Evolutionary conservation across 2,888 invertebrate species (phyloP), one percentile per base, ranked within the genome.

Genomic region (Corythucha ciliata): DNA sequence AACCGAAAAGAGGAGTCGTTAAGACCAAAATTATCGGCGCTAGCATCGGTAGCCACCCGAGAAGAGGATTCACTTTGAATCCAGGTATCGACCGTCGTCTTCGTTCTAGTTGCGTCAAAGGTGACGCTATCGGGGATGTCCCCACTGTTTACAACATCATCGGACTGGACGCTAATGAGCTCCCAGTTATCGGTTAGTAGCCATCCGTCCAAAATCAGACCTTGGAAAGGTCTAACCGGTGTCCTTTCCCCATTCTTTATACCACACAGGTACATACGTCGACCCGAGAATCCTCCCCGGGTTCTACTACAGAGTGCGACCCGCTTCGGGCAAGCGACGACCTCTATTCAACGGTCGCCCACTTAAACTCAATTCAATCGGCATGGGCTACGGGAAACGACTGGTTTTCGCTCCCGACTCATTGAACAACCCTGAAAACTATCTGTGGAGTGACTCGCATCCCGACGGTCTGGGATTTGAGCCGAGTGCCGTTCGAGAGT

Each of bases 401-500:
- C 71, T 85, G 53, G 81, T 81, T 1, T 84, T 84, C 68, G 73
- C 77, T 60, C 78, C 82, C 0, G 77, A 80, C 57, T 76, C 3
- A 73, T 61, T 68, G 14, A 69, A 69, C 54, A 56, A 60, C 7
- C 68, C 69, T 55, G 62, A 64, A 36, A 81, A 81, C 67, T 81
- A 77, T 65, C 79, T 85, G 68, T 84, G 83, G 83, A 83, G 83
- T 21, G 84, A 85, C 67, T 82, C 79, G 33, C 78, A 80, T 60
- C 77, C 81, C 4, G 80, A 81, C 62, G 83, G 84, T 29, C 70
- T 79, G 53, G 83, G 81, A 44, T 71, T 81, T 64, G 80, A 81
- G 65, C 72, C 79, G 2, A 72, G 79, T 39, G 81, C 80, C 6
- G 74, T 81, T 27, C 74, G 75, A 56, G 76, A 76, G 29, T 79